These are phyloP conservation scores for Corydoras sp. DNA, from an alignment of 2,113 vertebrate species.

Conservation along the genomic window DNA sequence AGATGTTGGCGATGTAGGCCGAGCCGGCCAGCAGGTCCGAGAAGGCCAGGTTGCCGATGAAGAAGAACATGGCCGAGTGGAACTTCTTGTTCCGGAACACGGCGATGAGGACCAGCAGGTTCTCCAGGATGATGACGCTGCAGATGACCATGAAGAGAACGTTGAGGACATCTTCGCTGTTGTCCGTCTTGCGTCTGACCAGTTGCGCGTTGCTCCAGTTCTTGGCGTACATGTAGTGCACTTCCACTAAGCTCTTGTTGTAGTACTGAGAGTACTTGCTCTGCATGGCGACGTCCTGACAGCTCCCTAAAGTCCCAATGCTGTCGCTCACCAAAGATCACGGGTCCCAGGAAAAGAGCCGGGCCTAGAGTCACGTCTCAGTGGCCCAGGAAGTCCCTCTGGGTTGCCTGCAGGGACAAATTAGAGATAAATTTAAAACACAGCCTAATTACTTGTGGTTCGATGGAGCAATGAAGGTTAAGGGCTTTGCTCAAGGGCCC, in stretches of 20 bases:
- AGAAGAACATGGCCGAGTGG: slow-evolving; percentile 93
- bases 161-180: slow-evolving; percentile 51
- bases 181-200: neutral
- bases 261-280: slow-evolving; percentile 84
- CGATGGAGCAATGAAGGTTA: no score
- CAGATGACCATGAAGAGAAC: slow-evolving; percentile 75
- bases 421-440: slow-evolving; percentile 14
- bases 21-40: slow-evolving; percentile 72
- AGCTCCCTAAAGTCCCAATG: slow-evolving; percentile 41
- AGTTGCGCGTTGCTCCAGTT: slow-evolving; percentile 47
- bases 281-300: slow-evolving; percentile 67
- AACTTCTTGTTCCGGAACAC: slow-evolving; percentile 90
- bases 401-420: slow-evolving; percentile 61
- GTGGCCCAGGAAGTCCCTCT: slow-evolving; percentile 45
- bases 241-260: slow-evolving; percentile 67
- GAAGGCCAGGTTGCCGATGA: slow-evolving; percentile 90
- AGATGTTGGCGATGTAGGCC: slow-evolving; percentile 85
- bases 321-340: slow-evolving; percentile 52
- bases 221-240: slow-evolving; percentile 81
- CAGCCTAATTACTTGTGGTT: no score
- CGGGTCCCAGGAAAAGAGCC: slow-evolving; percentile 37
- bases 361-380: slow-evolving; percentile 57
- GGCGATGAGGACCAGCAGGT: slow-evolving; percentile 82
- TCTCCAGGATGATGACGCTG: slow-evolving; percentile 85
- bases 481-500: no score